Evolutionary conservation across 2,797 vertebrate genomes (phyloP).

Genomic region (Protosalanx chinensis): DNA sequence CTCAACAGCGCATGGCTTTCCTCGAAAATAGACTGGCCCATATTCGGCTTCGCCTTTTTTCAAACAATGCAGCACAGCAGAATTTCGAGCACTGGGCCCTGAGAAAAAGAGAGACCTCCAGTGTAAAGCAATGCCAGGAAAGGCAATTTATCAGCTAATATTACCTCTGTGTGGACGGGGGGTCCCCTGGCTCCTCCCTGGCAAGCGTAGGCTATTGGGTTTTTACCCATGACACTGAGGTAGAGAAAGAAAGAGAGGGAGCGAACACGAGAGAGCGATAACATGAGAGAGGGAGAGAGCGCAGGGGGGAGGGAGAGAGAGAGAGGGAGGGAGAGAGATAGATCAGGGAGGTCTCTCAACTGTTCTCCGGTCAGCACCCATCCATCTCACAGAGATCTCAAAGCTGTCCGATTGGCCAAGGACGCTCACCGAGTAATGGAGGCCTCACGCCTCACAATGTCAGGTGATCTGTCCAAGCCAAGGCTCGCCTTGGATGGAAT

Average conservation of each 20-base stretch:
- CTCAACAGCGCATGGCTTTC: neutral
- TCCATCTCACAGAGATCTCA: conserved; percentile 11
- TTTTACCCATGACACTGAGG: neutral
- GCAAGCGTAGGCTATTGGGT: conserved; percentile 6
- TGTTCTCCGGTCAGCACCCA: conserved; percentile 17
- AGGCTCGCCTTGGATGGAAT: neutral
- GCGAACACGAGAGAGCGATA: too few species aligned
- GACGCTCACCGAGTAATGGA: neutral
- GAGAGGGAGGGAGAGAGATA: conserved; percentile 2
- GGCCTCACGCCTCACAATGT: neutral
- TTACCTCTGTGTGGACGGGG: neutral
- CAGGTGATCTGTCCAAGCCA: neutral
- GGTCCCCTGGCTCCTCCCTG: neutral
- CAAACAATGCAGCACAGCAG: too few species aligned
- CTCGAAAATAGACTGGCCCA: neutral
- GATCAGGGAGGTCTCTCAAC: conserved; percentile 14
- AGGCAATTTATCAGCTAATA: conserved; percentile 8
- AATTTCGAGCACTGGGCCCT: neutral
- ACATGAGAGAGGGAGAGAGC: conserved; percentile 3
- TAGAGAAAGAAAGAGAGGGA: neutral
- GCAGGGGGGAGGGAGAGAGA: neutral
- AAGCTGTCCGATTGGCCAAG: neutral
- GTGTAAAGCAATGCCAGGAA: neutral
- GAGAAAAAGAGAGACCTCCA: neutral
- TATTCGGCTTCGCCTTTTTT: neutral